Conservation (phyloP, 2,113 vertebrate genomes). For the Hemiprocne comata region DNA sequence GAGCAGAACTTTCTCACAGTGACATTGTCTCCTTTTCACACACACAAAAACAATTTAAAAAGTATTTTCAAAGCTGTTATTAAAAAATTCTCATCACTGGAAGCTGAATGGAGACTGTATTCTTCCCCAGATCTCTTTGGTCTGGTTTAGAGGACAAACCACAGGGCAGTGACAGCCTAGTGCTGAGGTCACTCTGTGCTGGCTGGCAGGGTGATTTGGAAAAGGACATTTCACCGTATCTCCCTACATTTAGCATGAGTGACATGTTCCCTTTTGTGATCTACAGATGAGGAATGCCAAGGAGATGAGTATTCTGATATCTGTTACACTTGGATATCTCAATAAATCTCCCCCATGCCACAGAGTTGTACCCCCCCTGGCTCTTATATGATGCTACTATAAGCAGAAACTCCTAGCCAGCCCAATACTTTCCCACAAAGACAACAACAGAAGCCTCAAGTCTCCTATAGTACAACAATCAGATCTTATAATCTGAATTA, state of each 20-base stretch:
- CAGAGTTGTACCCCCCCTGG: background rate
- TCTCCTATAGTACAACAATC: fast-evolving
- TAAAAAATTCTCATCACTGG: background rate
- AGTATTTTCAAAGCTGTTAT: background rate
- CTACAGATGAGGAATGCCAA: background rate
- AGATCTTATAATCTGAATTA: background rate
- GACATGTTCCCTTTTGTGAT: background rate
- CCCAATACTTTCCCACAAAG: background rate
- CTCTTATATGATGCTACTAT: background rate
- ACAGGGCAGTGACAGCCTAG: background rate
- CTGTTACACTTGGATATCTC: background rate
- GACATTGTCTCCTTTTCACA: background rate
- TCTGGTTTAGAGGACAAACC: background rate
- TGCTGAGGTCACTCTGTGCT: fast-evolving
- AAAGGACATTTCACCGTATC: background rate
- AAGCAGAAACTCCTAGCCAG: background rate
- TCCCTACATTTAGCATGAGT: background rate
- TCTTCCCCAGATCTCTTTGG: background rate
- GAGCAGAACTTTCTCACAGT: background rate
- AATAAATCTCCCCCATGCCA: background rate
- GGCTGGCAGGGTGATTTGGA: background rate
- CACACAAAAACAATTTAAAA: background rate
- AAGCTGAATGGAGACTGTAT: background rate
- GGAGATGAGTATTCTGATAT: background rate
- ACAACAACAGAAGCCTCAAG: background rate